These are phyloP conservation scores for Sebastes kiyomatsui DNA, from an alignment of 2,797 vertebrate genomes.

Conservation along the genomic window DNA sequence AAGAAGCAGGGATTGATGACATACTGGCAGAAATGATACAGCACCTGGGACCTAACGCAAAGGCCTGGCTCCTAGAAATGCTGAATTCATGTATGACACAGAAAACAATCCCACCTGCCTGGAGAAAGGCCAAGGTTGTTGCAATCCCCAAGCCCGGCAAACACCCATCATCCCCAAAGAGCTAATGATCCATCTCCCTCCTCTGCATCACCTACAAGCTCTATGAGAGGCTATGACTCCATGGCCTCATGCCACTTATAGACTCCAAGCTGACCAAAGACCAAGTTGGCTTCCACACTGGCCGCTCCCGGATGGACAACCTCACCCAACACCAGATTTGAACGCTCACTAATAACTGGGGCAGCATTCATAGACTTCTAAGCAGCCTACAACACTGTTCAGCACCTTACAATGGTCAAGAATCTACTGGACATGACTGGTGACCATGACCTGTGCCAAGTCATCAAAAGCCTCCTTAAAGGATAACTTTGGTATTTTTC, in stretches of 20 bases:
- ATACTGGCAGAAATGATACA: no score
- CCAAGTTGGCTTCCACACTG: no score
- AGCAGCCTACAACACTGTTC: neutral
- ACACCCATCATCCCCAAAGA: neutral
- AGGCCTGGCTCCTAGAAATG: rapidly evolving
- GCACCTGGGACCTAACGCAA: neutral
- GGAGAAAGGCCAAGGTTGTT: neutral
- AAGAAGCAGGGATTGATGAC: neutral
- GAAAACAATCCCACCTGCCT: neutral
- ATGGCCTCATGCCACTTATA: neutral
- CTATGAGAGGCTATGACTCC: neutral
- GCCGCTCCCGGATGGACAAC: no score
- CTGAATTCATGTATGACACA: neutral
- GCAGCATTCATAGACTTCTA: neutral
- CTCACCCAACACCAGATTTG: no score
- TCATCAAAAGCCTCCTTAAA: no score
- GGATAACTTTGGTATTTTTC: no score
- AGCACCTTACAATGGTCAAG: neutral
- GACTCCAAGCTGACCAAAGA: neutral
- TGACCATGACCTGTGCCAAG: neutral
- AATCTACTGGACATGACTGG: neutral
- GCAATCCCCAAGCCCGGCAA: neutral
- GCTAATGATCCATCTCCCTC: neutral
- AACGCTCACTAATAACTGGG: rapidly evolving
- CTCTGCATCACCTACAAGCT: neutral